Evolutionary conservation across 2,888 invertebrate genomes (phyloP), one percentile per base, ranked within the genome.

Genomic region (Caenorhabditis sp.): DNA sequence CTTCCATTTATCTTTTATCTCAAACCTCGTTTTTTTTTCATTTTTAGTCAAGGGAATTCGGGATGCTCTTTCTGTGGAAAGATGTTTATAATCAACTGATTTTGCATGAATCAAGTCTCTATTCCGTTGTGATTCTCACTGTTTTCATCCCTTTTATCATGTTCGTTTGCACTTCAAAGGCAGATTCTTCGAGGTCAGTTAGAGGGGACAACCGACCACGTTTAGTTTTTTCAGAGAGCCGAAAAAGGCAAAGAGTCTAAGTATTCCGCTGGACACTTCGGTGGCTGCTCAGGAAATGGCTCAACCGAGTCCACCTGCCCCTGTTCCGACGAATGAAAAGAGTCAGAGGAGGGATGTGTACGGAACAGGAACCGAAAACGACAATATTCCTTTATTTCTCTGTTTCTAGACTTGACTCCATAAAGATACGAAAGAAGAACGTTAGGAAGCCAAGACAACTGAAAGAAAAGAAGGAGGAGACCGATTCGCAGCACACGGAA

Each of bases 401-500:
- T n/a, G n/a, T 45, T 46, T 59, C 43, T 30, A 68, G 68, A 22
- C 22, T 52, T 17, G 63, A 72, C 37, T 72, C 72, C 5, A 63
- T 72, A 50, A 72, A 72, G 27, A 58, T 72, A 1, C 58, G 63
- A 20, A 72, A 63, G 24, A 63, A 50, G 43, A 63, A 50, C 2
- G 17, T 41, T 0, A 20, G 50, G 17, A 72, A 63, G 37, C 17
- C 53, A 11, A 37, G 53, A 30, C 24, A 43, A 2, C 8, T 24
- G 26, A 24, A 22, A 6, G 26, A 37, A 17, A 63, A 56, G 37
- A 63, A 63, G 11, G 52, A 32, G 0, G 61, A 72, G 8, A 41
- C 48, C 5, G 55, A 72, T 50, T 63, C 62, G 43, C 72, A 72
- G 50, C 72, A 72, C 27, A 72, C 72, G 11, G 56, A 72, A 37